A percentile compares a stretch with the other conserved stretches of the same genome.
These are phyloP conservation scores for Drosophila saltans DNA, from an alignment of 1,140 invertebrate genomes.

Conservation along the genomic window DNA sequence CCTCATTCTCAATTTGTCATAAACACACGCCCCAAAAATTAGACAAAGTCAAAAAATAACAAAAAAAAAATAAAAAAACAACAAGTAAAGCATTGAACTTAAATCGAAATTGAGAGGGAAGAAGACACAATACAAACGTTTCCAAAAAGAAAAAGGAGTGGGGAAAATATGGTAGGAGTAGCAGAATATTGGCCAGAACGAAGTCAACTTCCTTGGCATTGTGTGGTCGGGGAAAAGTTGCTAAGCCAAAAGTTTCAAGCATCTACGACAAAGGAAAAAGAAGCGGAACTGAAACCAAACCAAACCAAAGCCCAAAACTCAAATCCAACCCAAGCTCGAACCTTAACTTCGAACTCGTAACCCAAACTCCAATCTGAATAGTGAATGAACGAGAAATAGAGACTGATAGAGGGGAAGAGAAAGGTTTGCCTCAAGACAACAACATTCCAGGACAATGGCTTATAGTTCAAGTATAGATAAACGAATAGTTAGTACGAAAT, in stretches of 20 bases:
- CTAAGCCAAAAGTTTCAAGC: slow-evolving; percentile 10
- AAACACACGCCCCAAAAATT: slow-evolving; percentile 8
- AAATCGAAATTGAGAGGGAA: not conserved
- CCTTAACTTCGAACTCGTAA: not conserved
- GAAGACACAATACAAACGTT: not conserved
- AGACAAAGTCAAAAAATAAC: not conserved
- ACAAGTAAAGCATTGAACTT: not conserved
- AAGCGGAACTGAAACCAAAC: slow-evolving; percentile 2
- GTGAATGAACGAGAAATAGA: not conserved
- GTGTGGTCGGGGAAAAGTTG: slow-evolving; percentile 3
- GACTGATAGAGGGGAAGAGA: not conserved
- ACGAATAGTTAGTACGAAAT: slow-evolving; percentile 7
- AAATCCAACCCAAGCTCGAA: not conserved
- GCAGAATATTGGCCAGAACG: not conserved
- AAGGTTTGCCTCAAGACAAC: not conserved
- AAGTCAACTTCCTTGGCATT: not conserved
- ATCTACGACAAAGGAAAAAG: slow-evolving; percentile 7
- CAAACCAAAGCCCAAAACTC: not conserved
- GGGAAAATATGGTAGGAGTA: not conserved
- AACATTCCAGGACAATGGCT: slow-evolving; percentile 11
- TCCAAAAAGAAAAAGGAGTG: not conserved
- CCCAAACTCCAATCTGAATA: slow-evolving; percentile 5
- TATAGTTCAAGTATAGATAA: slow-evolving; percentile 7
- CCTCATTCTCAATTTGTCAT: slow-evolving; percentile 10
- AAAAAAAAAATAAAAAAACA: not conserved